These are phyloP conservation scores for Thymelicus acteon DNA, from an alignment of 2,888 invertebrate species.

Conservation along the genomic window DNA sequence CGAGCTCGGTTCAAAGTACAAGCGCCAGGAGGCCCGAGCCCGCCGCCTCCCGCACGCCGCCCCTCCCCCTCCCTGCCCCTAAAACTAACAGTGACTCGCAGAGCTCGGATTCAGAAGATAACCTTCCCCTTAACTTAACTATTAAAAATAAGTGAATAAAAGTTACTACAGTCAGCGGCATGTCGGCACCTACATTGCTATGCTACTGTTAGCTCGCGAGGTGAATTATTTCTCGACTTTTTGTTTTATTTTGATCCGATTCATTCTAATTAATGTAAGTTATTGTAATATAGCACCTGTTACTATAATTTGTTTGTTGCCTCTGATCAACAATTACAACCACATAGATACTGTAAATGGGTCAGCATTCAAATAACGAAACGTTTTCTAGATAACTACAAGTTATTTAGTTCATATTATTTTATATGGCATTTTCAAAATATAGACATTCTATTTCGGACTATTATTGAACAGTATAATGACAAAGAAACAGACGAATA, in stretches of 20 bases:
- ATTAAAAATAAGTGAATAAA: conserved; percentile 50
- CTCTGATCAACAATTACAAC: no score
- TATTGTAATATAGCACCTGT: conserved; percentile 14
- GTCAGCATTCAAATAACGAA: no score
- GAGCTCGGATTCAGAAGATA: conserved; percentile 67
- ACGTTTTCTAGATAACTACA: no score
- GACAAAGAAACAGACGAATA: no score
- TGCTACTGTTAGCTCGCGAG: not conserved
- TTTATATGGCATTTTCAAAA: no score
- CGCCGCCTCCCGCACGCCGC: conserved; percentile 26
- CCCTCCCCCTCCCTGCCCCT: not conserved
- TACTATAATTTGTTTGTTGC: conserved; percentile 4
- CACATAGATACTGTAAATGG: no score
- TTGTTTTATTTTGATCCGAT: not conserved
- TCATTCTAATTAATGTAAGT: conserved; percentile 14
- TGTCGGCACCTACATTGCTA: not conserved
- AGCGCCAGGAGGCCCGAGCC: conserved; percentile 25
- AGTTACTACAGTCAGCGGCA: not conserved
- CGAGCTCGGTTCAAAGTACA: conserved; percentile 34
- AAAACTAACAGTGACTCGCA: conserved; percentile 1
- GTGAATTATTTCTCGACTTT: conserved; percentile 5
- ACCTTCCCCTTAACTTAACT: conserved; percentile 69
- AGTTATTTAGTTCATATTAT: no score
- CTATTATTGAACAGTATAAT: no score
- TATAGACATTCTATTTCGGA: no score